phyloP scores from a whole-genome alignment of 2,888 invertebrate genomes.

The Belgica antarctica region DNA sequence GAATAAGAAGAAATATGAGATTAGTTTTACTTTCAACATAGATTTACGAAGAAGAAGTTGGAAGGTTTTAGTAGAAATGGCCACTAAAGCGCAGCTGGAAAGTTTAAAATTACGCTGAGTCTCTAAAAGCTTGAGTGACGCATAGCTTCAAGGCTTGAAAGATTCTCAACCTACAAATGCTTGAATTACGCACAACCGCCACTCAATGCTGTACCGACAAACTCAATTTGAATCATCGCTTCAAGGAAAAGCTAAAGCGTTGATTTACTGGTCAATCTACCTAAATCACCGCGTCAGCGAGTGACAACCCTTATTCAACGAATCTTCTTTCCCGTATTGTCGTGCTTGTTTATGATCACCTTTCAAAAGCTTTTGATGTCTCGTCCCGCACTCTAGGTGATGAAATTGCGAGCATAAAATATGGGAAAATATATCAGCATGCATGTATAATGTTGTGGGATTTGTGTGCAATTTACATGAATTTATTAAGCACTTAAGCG shows the following conservation, averaged over 20 bases:
- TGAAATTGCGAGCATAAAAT: constrained; percentile 35
- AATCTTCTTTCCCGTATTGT: neutral
- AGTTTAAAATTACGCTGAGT: neutral
- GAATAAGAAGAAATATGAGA: neutral
- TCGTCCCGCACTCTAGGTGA: constrained; percentile 18
- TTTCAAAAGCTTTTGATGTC: neutral
- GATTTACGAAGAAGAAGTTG: neutral
- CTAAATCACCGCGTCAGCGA: neutral
- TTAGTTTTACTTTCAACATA: constrained; percentile 17
- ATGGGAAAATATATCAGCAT: constrained; percentile 21
- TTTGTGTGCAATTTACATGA: constrained; percentile 39
- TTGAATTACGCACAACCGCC: too few species aligned
- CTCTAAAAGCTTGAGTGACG: too few species aligned
- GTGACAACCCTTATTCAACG: neutral
- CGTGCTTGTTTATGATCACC: neutral
- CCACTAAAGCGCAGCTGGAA: too few species aligned
- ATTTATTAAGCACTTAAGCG: constrained; percentile 41
- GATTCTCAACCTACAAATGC: too few species aligned
- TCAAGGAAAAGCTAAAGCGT: too few species aligned
- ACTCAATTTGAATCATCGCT: too few species aligned
- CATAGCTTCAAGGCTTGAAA: too few species aligned
- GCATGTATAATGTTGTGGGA: constrained; percentile 30
- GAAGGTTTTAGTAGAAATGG: too few species aligned
- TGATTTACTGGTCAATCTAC: too few species aligned
- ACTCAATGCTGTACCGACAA: too few species aligned